Evolutionary conservation across 2,113 vertebrate species (phyloP).

Genomic region (Cynoglossus semilaevis): DNA sequence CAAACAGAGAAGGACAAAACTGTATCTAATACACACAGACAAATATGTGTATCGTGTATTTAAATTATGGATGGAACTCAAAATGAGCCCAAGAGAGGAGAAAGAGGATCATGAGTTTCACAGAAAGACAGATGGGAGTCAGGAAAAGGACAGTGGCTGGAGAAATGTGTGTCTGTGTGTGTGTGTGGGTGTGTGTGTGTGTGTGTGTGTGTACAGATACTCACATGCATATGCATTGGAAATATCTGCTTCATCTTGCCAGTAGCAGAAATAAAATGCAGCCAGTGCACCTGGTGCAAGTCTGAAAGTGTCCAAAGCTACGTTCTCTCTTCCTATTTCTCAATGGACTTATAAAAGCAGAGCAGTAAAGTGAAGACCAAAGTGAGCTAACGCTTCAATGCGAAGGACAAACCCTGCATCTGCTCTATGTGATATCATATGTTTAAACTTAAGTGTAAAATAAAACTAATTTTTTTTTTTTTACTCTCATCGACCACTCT

Average conservation of each 20-base stretch:
- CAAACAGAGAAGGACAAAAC: constrained; percentile 4
- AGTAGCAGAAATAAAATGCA: constrained; percentile 53
- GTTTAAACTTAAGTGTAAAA: too few relatives aligned
- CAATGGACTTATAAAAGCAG: too few relatives aligned
- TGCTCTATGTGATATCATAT: too few relatives aligned
- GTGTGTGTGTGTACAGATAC: not conserved
- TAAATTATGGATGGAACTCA: constrained; percentile 10
- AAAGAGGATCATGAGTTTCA: constrained; percentile 13
- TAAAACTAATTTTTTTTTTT: too few relatives aligned
- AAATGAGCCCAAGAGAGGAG: constrained; percentile 4
- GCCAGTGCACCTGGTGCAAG: constrained; percentile 25
- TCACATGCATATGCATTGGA: constrained; percentile 25
- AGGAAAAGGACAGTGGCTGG: constrained; percentile 54
- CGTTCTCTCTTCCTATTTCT: constrained; percentile 1
- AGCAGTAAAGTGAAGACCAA: too few relatives aligned
- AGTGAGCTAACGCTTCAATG: too few relatives aligned
- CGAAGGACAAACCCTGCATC: too few relatives aligned
- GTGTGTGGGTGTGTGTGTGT: constrained; percentile 3
- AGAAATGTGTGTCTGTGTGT: constrained; percentile 17
- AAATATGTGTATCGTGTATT: constrained; percentile 11
- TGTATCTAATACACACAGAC: not conserved
- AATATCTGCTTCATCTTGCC: constrained; percentile 29
- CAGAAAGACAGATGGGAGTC: constrained; percentile 45
- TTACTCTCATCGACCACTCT: too few relatives aligned
- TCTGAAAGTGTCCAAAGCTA: constrained; percentile 28